These are phyloP conservation scores for Galemys pyrenaicus DNA, from an alignment of 2,113 vertebrate genomes.

Conservation along the genomic window DNA sequence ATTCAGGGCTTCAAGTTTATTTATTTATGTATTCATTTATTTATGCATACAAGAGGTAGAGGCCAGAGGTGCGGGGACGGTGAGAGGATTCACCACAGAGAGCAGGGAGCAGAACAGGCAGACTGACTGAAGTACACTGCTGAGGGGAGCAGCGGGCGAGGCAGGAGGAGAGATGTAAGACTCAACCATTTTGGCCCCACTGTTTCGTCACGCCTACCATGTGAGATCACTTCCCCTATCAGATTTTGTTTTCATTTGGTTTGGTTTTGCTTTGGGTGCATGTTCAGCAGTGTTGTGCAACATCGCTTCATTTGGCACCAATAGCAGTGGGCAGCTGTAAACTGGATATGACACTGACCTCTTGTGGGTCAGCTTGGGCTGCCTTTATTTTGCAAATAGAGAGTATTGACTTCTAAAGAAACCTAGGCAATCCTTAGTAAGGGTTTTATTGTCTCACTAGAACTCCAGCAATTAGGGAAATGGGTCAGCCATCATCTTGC, in stretches of 20 bases:
- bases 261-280: neutral
- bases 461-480: conserved; percentile 54
- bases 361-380: conserved; percentile 10
- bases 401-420: conserved; percentile 65
- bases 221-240: conserved; percentile 43
- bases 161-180: too few relatives aligned
- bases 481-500: conserved; percentile 56
- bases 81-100: too few relatives aligned
- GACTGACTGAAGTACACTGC: too few relatives aligned
- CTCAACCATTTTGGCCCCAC: neutral
- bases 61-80: too few relatives aligned
- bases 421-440: conserved; percentile 52
- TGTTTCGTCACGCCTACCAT: neutral
- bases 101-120: too few relatives aligned
- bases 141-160: too few relatives aligned
- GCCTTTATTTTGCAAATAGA: conserved; percentile 18
- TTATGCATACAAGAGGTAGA: too few relatives aligned
- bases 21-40: too few relatives aligned
- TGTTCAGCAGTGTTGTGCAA: neutral
- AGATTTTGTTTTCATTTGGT: neutral
- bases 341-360: neutral
- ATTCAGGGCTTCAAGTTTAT: too few relatives aligned
- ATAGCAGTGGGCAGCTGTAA: neutral
- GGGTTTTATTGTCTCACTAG: conserved; percentile 53
- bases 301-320: neutral